Conservation (phyloP, 92 coral and sea anemone genomes). For the Epizoanthus ramosus region DNA sequence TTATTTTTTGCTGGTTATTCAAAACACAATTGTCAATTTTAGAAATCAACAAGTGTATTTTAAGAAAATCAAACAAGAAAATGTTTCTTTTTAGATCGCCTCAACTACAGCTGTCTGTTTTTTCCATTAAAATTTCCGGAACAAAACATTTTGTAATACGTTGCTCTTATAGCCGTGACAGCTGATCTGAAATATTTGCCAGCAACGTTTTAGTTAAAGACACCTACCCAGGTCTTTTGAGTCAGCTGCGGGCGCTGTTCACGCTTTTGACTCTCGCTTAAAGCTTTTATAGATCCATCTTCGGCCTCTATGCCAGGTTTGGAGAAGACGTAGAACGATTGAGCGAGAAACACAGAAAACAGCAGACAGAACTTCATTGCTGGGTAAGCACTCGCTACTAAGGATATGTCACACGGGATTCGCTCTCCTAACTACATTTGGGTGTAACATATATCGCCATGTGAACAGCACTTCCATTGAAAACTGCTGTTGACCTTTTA, state of each 20-base stretch:
- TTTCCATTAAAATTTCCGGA: no score
- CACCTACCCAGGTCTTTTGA: background rate
- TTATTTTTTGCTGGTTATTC: no score
- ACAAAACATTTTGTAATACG: background rate
- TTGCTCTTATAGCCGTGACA: background rate
- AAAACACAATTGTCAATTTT: no score
- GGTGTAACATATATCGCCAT: background rate
- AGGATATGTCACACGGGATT: background rate
- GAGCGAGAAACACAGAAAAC: background rate
- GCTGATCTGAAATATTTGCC: background rate
- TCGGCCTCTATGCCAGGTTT: constrained; percentile 3
- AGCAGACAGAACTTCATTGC: background rate
- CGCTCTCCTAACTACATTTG: background rate
- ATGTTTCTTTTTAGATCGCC: no score
- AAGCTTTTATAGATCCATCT: background rate
- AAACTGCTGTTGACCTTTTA: background rate
- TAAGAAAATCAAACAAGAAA: no score
- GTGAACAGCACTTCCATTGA: background rate
- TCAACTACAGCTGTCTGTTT: no score
- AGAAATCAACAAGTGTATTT: no score
- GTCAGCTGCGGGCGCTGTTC: no score
- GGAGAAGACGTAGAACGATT: background rate
- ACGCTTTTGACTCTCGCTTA: background rate
- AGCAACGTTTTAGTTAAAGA: background rate
- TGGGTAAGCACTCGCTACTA: background rate